Evolutionary conservation across 2,888 invertebrate species (phyloP), one percentile per base, ranked within the genome.

Genomic region (Acrobasis suavella): DNA sequence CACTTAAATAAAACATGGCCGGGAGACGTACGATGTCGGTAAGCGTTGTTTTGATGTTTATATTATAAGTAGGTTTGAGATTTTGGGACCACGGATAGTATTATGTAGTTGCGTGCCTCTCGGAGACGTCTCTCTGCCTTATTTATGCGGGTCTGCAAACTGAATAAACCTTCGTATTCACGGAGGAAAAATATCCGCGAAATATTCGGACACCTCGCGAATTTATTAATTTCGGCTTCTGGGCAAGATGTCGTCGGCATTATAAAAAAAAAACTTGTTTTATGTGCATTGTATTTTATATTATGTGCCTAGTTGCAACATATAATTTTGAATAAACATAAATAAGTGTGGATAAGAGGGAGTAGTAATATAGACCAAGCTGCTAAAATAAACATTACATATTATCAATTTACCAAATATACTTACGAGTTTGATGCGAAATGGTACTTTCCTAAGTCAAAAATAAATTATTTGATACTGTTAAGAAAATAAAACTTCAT

Each of bases 61-160:
- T 68, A 79, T 76, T 77, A 76, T 77, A 75, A 72, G 71, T 69
- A 67, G 73, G 76, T 72, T 72, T 66, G 70, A 72, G 72, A 74
- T 73, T 63, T 66, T 67, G 69, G 72, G 65, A 60, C 67, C 63
- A 66, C 66, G 72, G 74, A 76, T 70, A 74, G 75, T 75, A 68
- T 73, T 69, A 81, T 76, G 76, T 77, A 83, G 81, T 79, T 79
- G 75, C 69, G 73, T 76, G 77, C 75, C 67, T 77, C 78, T 77
- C 76, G 71, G 72, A 76, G 76, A 69, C 74, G 76, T 80, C 80
- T 76, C 72, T 72, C 71, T 72, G 68, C 71, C 77, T 83, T 87
- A 89, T 87, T 87, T 88, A 91, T 91, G 88, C 89, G 89, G 90
- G 89, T 83, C 75, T 78, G 82, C 78, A 85, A 87, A 89, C 85